A percentile compares a stretch with the other conserved stretches of the same genome.
These are phyloP conservation scores for Sycophila sp. DNA, from an alignment of 1,140 invertebrate genomes.

Conservation along the genomic window DNA sequence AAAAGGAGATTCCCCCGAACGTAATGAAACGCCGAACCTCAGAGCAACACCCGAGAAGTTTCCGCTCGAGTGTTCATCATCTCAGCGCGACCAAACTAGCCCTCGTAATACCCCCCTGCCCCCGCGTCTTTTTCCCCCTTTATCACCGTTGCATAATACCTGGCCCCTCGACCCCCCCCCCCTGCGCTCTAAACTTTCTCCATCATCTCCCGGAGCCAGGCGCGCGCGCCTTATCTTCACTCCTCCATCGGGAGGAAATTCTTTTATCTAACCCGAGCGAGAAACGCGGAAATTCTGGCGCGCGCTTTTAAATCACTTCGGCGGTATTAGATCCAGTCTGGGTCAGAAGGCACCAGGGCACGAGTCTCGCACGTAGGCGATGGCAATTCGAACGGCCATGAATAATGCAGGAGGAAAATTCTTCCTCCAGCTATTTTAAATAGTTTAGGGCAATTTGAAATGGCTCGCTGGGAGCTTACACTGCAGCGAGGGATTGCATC, in stretches of 20 bases:
- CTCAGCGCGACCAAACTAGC: too few relatives aligned
- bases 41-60: too few relatives aligned
- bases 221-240: constrained; percentile 2
- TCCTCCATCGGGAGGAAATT: constrained; percentile 9
- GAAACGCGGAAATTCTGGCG: background rate
- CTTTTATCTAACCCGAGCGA: background rate
- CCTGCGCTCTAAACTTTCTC: background rate
- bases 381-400: too few relatives aligned
- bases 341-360: background rate
- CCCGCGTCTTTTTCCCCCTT: background rate
- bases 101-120: too few relatives aligned
- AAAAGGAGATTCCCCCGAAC: too few relatives aligned
- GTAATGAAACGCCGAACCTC: too few relatives aligned
- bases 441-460: background rate
- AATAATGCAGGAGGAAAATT: constrained; percentile 1
- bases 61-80: too few relatives aligned
- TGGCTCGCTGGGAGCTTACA: too few relatives aligned
- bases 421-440: background rate
- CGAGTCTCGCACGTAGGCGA: background rate
- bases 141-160: background rate
- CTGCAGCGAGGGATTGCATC: too few relatives aligned
- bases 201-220: background rate
- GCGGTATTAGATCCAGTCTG: background rate
- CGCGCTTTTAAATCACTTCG: background rate
- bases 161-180: background rate